Evolutionary conservation across 2,113 vertebrate species (phyloP), one percentile per base, ranked within the genome.

Genomic region (Mixornis gularis): DNA sequence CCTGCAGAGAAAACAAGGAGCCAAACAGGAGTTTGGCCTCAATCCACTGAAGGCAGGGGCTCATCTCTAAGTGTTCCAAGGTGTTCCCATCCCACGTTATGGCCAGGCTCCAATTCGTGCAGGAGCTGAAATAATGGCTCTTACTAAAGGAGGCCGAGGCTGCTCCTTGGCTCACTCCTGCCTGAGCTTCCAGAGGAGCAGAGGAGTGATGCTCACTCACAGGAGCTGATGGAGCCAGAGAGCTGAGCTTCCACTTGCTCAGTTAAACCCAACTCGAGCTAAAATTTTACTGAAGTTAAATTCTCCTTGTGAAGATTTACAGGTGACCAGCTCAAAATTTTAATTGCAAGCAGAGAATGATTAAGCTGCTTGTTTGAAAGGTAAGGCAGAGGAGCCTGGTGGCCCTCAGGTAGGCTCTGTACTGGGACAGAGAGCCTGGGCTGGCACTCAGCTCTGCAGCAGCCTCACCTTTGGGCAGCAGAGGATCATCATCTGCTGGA

Each of bases 101-200:
- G 81, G 87, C 91, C 3, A 0, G 40, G 11, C 78, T 96, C 93
- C 94, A 92, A 69, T 34, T 3, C 13, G 21, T 9, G 51, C 81
- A 87, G 94, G 36, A 79, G 85, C 78, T 87, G 79, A 52, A 95
- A 82, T 76, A 82, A 76, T 51, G 74, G 81, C 53, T 93, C 84
- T 89, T 53, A 65, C 78, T 69, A 40, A 64, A 52, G 70, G 44
- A n/a, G 78, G 79, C 48, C 2, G 49, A 48, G 65, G 80, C 77
- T 7, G 4, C 56, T 48, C 65, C 51, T 79, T 52, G 93, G 77
- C 78, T 59, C 46, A 2, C 52, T 81, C 12, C 79, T 88, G 77
- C 24, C 0, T 0, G 3, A 66, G 77, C 70, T 79, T 60, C 80
- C 34, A 8, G 48, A 79, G 87, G 40, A 91, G 55, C 65, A 56